Conservation (phyloP, 2,113 vertebrate genomes). For the Merops nubicus region DNA sequence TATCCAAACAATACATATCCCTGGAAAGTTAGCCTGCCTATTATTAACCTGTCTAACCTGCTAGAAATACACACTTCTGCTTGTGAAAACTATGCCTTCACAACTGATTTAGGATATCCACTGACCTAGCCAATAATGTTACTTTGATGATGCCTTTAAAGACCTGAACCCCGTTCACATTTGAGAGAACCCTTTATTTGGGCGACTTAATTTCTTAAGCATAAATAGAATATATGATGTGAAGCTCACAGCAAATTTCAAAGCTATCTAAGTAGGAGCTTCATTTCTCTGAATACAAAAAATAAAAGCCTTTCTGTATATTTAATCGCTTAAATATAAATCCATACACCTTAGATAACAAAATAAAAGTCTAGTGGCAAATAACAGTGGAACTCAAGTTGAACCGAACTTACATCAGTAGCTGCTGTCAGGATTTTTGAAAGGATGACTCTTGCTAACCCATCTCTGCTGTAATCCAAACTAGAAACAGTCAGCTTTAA, state of each 20-base stretch:
- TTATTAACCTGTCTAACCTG: too few species aligned
- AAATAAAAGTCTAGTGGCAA: background rate
- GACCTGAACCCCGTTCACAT: background rate
- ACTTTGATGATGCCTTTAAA: background rate
- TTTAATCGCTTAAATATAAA: background rate
- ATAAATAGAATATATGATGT: fast-evolving
- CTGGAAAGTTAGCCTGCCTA: background rate
- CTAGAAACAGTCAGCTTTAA: slow-evolving; percentile 94
- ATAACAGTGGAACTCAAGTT: background rate
- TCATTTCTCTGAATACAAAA: background rate
- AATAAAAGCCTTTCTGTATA: background rate
- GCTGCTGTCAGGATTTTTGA: slow-evolving; percentile 96
- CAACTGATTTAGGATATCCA: background rate
- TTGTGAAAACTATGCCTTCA: background rate
- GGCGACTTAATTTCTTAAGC: background rate
- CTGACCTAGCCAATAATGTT: background rate
- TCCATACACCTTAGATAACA: background rate
- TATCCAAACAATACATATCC: background rate
- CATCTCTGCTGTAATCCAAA: slow-evolving; percentile 96
- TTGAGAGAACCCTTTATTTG: background rate
- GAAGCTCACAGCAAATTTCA: background rate
- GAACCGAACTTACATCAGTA: slow-evolving; percentile 87
- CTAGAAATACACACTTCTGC: background rate
- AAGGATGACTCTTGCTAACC: slow-evolving; percentile 94
- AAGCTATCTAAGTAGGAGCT: background rate